Percentiles rank a stretch among this genome's conserved stretches.
Evolutionary conservation across 2,113 vertebrate genomes (phyloP).

Genomic region (Amazona guildingii): DNA sequence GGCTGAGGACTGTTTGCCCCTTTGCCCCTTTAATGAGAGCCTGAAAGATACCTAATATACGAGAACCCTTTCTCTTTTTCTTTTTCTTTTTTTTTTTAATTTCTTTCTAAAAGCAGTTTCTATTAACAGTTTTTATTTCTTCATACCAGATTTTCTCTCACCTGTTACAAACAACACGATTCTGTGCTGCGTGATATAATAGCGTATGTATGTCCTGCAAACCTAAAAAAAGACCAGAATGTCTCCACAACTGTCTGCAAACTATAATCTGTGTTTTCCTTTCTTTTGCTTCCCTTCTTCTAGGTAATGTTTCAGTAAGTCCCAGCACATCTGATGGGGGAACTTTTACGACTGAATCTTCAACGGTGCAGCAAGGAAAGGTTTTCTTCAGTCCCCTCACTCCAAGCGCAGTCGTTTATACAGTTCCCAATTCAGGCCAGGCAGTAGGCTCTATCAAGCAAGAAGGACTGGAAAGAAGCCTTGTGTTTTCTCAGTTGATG

Average conservation of each 20-base stretch:
- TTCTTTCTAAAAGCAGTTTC: not conserved
- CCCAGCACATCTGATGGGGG: constrained; percentile 80
- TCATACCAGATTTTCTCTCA: not conserved
- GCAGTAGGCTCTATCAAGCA: constrained; percentile 87
- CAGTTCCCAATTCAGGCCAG: constrained; percentile 83
- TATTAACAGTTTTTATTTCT: not conserved
- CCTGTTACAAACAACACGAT: not conserved
- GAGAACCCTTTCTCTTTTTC: not conserved
- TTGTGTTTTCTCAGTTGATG: constrained; percentile 90
- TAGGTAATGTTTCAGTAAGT: constrained; percentile 87
- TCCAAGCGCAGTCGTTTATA: constrained; percentile 89
- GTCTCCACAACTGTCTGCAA: not conserved
- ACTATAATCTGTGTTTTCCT: constrained; percentile 7
- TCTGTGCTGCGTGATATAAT: not conserved
- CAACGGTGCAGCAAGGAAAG: constrained; percentile 78
- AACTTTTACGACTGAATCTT: constrained; percentile 80
- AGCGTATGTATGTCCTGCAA: not conserved
- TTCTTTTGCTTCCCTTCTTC: not conserved
- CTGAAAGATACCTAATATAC: constrained; percentile 2
- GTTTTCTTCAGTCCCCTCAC: constrained; percentile 85
- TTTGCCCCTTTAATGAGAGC: constrained; percentile 29
- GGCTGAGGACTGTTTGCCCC: constrained; percentile 7
- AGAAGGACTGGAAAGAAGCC: constrained; percentile 85
- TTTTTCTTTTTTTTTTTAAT: not conserved
- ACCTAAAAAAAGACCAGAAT: not conserved